Base-by-base conservation (phyloP, 2,888 invertebrate species). In the Petrophora chlorosata region DNA sequence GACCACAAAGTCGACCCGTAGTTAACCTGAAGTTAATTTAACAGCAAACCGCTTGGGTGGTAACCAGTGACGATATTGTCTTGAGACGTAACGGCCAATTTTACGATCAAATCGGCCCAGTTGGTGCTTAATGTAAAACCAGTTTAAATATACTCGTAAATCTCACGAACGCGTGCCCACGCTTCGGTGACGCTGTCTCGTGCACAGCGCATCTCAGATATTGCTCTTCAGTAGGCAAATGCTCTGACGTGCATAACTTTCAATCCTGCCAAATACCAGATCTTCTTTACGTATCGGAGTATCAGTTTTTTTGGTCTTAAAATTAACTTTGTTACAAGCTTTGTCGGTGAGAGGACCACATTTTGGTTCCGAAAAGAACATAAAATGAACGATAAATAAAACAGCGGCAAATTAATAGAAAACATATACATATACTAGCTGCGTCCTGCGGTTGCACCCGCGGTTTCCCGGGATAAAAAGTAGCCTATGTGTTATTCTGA, bases 141-240 rank as follows among this genome's bases (percentile, higher is more conserved):
- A 82, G 86, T 86, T 87, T 85, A 84, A 87, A 85, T 85, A 83
- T 81, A 85, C 83, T 84, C 86, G 85, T 87, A 87, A 85, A 86
- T 87, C 84, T 83, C 69, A 62, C 56, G 67, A 73, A 73, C 84
- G 79, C 85, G 85, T 85, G 85, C 83, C 83, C 80, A 79, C 53
- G 53, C 53, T 52, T 56, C 48, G 28, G 51, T 67, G 64, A 73
- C 69, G 65, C 68, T 75, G 73, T 79, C 75, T 74, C 71, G 67
- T 73, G 65, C 66, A 69, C 59, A 63, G 50, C 52, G 56, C 60
- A 61, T 65, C 66, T 63, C 65, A 62, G 49, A 53, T 53, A 45
- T 56, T 42, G 35, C 45, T 49, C 47, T 53, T 53, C 46, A 29
- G 34, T 36, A 47, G 32, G 47, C 32, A 46, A 50, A 47, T 36